Conservation (phyloP, 2,888 invertebrate genomes). For the Idaea aversata region DNA sequence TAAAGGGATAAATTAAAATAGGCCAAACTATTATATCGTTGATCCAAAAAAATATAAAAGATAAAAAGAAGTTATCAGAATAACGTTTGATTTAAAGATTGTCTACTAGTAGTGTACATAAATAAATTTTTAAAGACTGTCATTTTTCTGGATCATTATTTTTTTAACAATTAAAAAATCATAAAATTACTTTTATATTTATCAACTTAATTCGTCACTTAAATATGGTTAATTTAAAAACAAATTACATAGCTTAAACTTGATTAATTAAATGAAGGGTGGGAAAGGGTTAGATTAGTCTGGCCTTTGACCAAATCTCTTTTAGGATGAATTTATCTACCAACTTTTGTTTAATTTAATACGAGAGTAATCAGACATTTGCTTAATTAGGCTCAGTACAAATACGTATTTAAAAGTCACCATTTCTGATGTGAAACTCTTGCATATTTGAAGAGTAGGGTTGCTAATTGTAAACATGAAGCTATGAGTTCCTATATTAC, state of each 20-base stretch:
- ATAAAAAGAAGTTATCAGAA: too few relatives aligned
- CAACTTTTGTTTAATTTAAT: neutral
- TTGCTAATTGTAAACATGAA: neutral
- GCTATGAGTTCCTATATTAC: too few relatives aligned
- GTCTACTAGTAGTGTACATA: too few relatives aligned
- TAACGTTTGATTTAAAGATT: too few relatives aligned
- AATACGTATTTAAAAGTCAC: neutral
- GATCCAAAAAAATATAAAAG: too few relatives aligned
- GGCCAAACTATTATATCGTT: too few relatives aligned
- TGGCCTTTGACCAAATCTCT: slow-evolving; percentile 12
- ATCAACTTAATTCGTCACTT: too few relatives aligned
- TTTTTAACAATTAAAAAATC: too few relatives aligned
- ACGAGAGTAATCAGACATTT: neutral
- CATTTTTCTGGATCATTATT: too few relatives aligned
- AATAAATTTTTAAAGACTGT: too few relatives aligned
- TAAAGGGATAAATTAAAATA: too few relatives aligned
- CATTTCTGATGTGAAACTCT: neutral
- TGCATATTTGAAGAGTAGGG: neutral
- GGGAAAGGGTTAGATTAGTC: slow-evolving; percentile 27
- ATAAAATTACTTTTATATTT: too few relatives aligned
- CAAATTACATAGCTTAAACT: slow-evolving; percentile 23
- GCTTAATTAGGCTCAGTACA: neutral
- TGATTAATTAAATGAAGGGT: slow-evolving; percentile 32
- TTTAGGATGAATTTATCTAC: neutral
- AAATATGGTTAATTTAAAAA: slow-evolving; percentile 16